Evolutionary conservation across 2,888 invertebrate species (phyloP).

Genomic region (Habroteleia sp.): DNA sequence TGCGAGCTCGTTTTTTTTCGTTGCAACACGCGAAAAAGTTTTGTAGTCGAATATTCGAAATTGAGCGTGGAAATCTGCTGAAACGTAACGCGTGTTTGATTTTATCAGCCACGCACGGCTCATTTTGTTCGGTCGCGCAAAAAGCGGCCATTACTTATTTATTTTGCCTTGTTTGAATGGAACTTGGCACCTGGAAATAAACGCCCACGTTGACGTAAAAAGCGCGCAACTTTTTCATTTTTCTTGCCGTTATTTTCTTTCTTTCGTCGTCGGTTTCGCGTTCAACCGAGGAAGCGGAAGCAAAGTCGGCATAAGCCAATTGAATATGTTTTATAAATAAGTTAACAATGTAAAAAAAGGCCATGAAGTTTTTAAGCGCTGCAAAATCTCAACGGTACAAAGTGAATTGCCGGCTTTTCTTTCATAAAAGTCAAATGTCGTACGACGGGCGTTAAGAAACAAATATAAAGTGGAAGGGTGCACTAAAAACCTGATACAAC

Average conservation of each 20-base stretch:
- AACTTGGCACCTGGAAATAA: no score
- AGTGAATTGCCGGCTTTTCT: slow-evolving; percentile 54
- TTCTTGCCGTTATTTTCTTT: no score
- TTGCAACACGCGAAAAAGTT: slow-evolving; percentile 20
- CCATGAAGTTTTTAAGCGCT: slow-evolving; percentile 37
- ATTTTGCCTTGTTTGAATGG: no score
- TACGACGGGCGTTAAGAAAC: slow-evolving; percentile 41
- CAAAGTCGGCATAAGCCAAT: slow-evolving; percentile 45
- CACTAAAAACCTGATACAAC: slow-evolving; percentile 55
- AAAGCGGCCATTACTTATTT: slow-evolving; percentile 1
- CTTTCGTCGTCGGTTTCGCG: slow-evolving; percentile 15
- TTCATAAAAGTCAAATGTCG: slow-evolving; percentile 62
- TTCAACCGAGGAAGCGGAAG: slow-evolving; percentile 12
- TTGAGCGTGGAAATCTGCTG: slow-evolving; percentile 22
- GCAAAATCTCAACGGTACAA: slow-evolving; percentile 50
- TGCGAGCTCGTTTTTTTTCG: no score
- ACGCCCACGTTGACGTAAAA: neutral
- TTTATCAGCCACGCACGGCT: slow-evolving; percentile 20
- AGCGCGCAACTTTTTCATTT: slow-evolving; percentile 19
- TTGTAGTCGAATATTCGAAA: slow-evolving; percentile 12
- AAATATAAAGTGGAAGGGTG: slow-evolving; percentile 57
- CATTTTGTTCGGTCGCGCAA: slow-evolving; percentile 16
- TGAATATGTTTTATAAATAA: slow-evolving; percentile 53
- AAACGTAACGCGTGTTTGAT: slow-evolving; percentile 22
- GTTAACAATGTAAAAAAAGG: slow-evolving; percentile 40